phyloP scores from a whole-genome alignment of 2,797 vertebrate species.

The Mormyrops attenuatus region DNA sequence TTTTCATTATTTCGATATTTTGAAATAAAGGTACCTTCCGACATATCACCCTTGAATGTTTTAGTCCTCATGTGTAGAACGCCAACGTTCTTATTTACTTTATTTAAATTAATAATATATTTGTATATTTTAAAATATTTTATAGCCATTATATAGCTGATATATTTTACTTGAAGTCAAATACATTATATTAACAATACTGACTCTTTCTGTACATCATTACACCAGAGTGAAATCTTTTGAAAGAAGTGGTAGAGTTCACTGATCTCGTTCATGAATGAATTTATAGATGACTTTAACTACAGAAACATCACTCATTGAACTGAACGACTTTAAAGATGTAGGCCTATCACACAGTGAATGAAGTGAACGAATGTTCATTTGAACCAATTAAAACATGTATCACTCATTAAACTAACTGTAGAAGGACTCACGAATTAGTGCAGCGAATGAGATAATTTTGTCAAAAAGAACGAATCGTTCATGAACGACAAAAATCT shows the following conservation, averaged over 20 bases:
- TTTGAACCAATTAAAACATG: background rate
- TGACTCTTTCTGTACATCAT: background rate
- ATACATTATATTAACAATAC: background rate
- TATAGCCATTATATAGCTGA: background rate
- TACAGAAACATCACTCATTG: background rate
- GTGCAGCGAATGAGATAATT: background rate
- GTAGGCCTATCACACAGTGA: background rate
- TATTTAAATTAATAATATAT: background rate
- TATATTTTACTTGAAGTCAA: background rate
- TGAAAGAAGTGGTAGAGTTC: background rate
- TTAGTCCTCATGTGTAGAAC: background rate
- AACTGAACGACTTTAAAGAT: background rate
- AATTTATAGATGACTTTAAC: background rate
- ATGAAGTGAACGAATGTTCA: background rate
- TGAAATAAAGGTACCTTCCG: background rate
- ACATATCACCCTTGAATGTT: background rate
- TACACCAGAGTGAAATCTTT: background rate
- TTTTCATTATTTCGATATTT: background rate
- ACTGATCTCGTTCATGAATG: background rate
- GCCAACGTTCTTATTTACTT: background rate
- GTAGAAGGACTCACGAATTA: background rate
- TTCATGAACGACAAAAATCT: background rate
- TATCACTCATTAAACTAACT: background rate
- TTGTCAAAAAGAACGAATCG: background rate
- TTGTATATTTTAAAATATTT: background rate